phyloP scores from a whole-genome alignment of 1,140 invertebrate genomes.

The Probaryconus sp. region DNA sequence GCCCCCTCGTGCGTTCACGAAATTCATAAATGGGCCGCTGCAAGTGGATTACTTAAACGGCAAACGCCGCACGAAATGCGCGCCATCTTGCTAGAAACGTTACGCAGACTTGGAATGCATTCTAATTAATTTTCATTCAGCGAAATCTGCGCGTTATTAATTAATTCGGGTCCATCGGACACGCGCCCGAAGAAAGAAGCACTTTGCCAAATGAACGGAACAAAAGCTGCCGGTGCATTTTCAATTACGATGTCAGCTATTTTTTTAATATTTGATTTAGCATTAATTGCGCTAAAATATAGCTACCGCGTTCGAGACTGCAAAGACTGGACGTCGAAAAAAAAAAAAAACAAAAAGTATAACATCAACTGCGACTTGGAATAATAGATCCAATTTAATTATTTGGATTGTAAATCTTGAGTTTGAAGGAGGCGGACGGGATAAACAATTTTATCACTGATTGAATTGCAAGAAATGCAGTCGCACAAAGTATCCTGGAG shows the following conservation, averaged over 20 bases:
- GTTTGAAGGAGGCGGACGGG: too few relatives aligned
- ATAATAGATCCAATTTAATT: too few relatives aligned
- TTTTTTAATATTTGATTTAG: conserved; percentile 48
- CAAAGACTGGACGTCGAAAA: too few relatives aligned
- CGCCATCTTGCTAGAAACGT: conserved; percentile 56
- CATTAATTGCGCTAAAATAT: conserved; percentile 30
- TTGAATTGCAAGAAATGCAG: too few relatives aligned
- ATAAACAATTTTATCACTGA: too few relatives aligned
- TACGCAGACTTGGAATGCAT: conserved; percentile 57
- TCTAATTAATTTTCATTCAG: conserved; percentile 62
- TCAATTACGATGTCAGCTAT: conserved; percentile 50
- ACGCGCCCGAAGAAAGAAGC: conserved; percentile 48
- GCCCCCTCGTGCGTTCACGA: conserved; percentile 37
- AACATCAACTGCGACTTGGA: too few relatives aligned
- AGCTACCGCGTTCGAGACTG: too few relatives aligned
- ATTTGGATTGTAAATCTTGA: too few relatives aligned
- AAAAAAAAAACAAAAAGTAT: too few relatives aligned
- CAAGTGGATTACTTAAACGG: conserved; percentile 35
- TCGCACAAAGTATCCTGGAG: too few relatives aligned
- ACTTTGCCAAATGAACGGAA: conserved; percentile 57
- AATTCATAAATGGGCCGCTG: conserved; percentile 61
- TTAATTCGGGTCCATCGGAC: conserved; percentile 60
- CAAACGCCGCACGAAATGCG: conserved; percentile 54
- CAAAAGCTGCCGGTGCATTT: conserved; percentile 51
- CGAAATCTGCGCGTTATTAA: conserved; percentile 61